Evolutionary conservation across 2,888 invertebrate species (phyloP).

Genomic region (Callosobruchus maculatus): DNA sequence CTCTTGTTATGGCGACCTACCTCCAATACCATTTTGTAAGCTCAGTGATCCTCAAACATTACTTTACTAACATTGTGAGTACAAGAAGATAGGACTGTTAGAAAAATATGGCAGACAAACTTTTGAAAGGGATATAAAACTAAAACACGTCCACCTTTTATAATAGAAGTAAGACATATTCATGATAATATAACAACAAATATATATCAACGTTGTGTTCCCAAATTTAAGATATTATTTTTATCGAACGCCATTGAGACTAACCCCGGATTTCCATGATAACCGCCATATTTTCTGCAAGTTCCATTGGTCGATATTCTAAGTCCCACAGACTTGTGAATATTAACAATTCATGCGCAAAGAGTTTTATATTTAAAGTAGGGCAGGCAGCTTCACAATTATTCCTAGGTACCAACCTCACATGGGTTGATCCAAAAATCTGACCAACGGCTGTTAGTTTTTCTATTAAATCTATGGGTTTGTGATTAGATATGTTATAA

Average conservation of each 20-base stretch:
- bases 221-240: too few relatives aligned
- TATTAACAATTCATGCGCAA: slow-evolving; percentile 74
- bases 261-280: slow-evolving; percentile 59
- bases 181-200: too few relatives aligned
- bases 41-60: too few relatives aligned
- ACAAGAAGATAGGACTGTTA: too few relatives aligned
- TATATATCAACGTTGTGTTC: too few relatives aligned
- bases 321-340: slow-evolving; percentile 78
- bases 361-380: slow-evolving; percentile 61
- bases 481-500: slow-evolving; percentile 67
- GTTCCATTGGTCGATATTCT: slow-evolving; percentile 68
- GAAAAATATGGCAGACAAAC: too few relatives aligned
- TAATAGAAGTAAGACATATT: too few relatives aligned
- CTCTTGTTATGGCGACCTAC: too few relatives aligned
- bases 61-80: too few relatives aligned
- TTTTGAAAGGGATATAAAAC: too few relatives aligned
- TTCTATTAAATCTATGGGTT: slow-evolving; percentile 69
- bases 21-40: too few relatives aligned
- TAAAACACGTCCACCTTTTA: too few relatives aligned
- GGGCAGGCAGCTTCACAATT: slow-evolving; percentile 72
- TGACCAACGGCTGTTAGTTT: slow-evolving; percentile 72
- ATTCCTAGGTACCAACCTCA: slow-evolving; percentile 66
- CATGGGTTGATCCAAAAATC: slow-evolving; percentile 67
- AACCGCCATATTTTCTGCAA: slow-evolving; percentile 69
- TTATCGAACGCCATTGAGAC: background rate